Base-by-base conservation (phyloP, 2,113 vertebrate genomes). In the Myrmecobius fasciatus region DNA sequence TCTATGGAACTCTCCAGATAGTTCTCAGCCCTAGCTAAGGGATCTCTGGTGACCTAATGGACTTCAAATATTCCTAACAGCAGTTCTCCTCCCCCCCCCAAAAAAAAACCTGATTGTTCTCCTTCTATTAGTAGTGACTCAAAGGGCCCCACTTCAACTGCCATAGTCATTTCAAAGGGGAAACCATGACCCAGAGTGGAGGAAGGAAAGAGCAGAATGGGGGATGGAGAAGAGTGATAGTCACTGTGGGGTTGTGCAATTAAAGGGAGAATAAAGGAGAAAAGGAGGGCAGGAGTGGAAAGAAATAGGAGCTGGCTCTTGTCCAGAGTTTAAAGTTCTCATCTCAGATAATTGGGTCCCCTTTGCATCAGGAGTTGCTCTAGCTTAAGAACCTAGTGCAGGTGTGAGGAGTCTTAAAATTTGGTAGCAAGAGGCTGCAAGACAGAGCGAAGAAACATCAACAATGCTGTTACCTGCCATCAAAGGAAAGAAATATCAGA, bases 61-160 rank as follows among this genome's bases (percentile, higher is more conserved):
- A 89, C 83, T 93, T 20, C 48, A 83, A 94, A 91, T 83, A 8
- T 51, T 91, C 49, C 75, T 53, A 51, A 67, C 92, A 94, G n/a
- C 53, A 26, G 25, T 53, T 93, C 31, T 6, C 49, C 49, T 51
- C 49, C 49, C 49, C 49, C 49, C 52, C 43, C 96, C 89, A 94
- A 95, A 89, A 60, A 95, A 54, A 51, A 51, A 51, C 49, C 25
- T 20, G 0, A 83, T 56, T 96, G 94, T 97, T 92, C 83, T 46
- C 6, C 10, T n/a, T n/a, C 26, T 46, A 14, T n/a, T 53, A 52
- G 5, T 52, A 83, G 52, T 28, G 67, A 49, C 52, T 90, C 17
- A 25, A 46, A 90, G 25, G 67, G 43, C 11, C 10, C 20, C 43
- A 46, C 53, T 83, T 95, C 67, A 25, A 48, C n/a, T 56, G 47